These are phyloP conservation scores for Thalassarche chlororhynchos DNA, from an alignment of 2,113 vertebrate genomes.

Conservation along the genomic window DNA sequence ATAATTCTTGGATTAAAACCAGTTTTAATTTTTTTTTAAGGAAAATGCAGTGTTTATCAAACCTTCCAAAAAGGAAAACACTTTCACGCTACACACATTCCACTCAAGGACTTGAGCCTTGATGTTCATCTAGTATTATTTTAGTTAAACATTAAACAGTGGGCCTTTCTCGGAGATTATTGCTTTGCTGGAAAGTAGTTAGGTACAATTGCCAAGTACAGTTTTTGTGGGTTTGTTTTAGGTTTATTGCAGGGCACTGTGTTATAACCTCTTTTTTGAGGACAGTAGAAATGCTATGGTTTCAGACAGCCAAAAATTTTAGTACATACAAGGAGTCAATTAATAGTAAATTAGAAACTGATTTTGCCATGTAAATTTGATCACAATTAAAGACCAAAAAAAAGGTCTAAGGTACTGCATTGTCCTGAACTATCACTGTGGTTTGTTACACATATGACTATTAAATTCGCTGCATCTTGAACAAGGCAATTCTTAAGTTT, in stretches of 20 bases:
- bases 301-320: neutral
- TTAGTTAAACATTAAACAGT: neutral
- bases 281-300: neutral
- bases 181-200: neutral
- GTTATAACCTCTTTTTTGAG: neutral
- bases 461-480: neutral
- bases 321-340: neutral
- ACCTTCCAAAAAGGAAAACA: neutral
- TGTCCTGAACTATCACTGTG: neutral
- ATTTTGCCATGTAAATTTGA: neutral
- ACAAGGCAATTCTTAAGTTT: neutral
- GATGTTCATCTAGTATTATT: neutral
- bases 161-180: neutral
- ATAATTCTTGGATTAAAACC: neutral
- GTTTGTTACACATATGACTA: neutral
- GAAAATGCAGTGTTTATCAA: neutral
- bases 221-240: neutral
- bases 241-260: neutral
- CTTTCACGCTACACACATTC: neutral
- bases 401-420: neutral
- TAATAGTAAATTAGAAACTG: conserved; percentile 28
- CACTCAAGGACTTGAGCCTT: neutral
- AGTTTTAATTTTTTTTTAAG: neutral
- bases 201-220: neutral
- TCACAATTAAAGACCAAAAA: neutral